A percentile compares a stretch with the other conserved stretches of the same genome.
Evolutionary conservation across 2,113 vertebrate genomes (phyloP).

Genomic region (Isichthys henryi): DNA sequence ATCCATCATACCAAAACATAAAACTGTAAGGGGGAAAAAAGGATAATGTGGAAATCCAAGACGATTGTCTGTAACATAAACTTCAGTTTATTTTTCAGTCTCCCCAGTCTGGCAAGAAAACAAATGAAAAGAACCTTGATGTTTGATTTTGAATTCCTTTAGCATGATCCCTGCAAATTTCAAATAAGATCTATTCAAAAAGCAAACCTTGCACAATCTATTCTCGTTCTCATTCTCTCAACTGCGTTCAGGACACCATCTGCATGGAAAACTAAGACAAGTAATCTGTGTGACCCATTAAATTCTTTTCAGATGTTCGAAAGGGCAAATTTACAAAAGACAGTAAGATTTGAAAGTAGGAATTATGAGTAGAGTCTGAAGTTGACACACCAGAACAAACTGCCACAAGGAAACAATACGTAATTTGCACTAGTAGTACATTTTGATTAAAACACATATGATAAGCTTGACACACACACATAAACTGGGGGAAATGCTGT

Average conservation of each 20-base stretch:
- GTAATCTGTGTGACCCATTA: neutral
- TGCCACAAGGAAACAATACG: neutral
- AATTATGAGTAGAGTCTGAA: neutral
- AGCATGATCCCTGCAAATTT: neutral
- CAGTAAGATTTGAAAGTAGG: neutral
- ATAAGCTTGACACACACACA: neutral
- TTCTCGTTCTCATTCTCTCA: neutral
- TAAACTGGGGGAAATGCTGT: neutral
- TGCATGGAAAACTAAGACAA: neutral
- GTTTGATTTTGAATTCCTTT: conserved; percentile 2
- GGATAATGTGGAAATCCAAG: conserved; percentile 20
- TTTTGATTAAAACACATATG: neutral
- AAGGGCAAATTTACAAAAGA: neutral
- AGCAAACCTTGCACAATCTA: neutral
- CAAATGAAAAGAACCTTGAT: neutral
- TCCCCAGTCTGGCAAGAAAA: conserved; percentile 1
- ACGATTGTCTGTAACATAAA: conserved; percentile 5
- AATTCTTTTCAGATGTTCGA: neutral
- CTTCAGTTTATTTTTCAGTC: neutral
- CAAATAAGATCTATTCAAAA: neutral
- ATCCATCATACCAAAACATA: conserved; percentile 17
- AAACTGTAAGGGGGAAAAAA: conserved; percentile 6
- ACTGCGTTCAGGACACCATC: neutral
- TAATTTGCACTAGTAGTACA: neutral
- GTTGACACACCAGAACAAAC: neutral